Conservation (phyloP, 2,797 vertebrate species). For the Alauda arvensis region DNA sequence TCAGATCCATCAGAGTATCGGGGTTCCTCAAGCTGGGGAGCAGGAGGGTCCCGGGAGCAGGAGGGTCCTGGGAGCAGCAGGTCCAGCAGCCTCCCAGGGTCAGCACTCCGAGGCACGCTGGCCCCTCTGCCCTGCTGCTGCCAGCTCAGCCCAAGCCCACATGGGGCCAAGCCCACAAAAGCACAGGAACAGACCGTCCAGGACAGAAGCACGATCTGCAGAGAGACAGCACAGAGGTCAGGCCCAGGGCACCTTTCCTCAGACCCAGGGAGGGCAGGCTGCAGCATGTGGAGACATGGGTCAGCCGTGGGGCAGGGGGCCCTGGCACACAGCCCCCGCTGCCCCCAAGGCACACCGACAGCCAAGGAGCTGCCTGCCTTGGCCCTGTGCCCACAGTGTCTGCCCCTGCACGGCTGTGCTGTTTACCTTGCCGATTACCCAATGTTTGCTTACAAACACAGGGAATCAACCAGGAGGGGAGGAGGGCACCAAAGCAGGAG, state of each 20-base stretch:
- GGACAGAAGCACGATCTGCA: conserved; percentile 10
- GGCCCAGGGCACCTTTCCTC: not conserved
- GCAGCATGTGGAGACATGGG: fast-evolving
- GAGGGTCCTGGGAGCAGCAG: not conserved
- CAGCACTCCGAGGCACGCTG: not conserved
- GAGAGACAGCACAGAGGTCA: conserved; percentile 41
- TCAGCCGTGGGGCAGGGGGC: fast-evolving
- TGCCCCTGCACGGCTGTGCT: fast-evolving
- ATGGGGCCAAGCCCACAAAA: conserved; percentile 19
- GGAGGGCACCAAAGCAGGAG: not conserved
- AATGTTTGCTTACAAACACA: conserved; percentile 1
- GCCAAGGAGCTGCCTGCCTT: not conserved
- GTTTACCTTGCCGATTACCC: conserved; percentile 32
- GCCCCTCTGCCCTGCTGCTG: not conserved
- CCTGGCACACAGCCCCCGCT: not conserved
- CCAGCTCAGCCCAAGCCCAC: not conserved
- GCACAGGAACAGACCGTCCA: not conserved
- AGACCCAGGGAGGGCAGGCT: not conserved
- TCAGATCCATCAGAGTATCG: conserved; percentile 79
- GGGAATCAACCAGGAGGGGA: not conserved
- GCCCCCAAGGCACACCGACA: fast-evolving
- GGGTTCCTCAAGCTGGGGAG: conserved; percentile 15
- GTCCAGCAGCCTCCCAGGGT: not conserved
- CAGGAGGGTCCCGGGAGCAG: not conserved
- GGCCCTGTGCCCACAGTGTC: fast-evolving